Evolutionary conservation across 2,888 invertebrate genomes (phyloP), one percentile per base, ranked within the genome.

Genomic region (Drosophila mimetica): DNA sequence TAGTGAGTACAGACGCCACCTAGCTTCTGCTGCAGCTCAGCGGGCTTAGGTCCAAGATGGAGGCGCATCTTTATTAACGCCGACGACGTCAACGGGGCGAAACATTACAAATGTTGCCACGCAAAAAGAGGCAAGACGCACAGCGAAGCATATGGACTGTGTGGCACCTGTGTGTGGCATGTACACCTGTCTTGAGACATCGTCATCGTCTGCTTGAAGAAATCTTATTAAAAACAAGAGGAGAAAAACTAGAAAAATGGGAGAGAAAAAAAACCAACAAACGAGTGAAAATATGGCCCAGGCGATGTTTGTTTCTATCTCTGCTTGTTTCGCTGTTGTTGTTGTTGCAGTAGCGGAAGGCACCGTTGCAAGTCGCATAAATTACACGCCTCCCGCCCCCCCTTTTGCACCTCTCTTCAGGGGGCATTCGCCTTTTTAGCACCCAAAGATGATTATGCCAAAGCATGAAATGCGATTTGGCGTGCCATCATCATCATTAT

Each of bases 311-410:
- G 61, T 70, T 75, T 74, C 52, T 57, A 63, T 75, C 32, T 44
- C 20, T 44, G 47, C 44, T 42, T 76, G 60, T 22, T 71, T 14
- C 72, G 57, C 60, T 72, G 74, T 66, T 77, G 77, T 14, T 75
- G 57, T 63, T 72, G 74, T 66, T 77, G 77, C 75, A 64, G 70
- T 80, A 85, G 82, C 86, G 72, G 86, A 86, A 82, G 79, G 72
- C 86, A 88, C 83, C 88, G 88, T 86, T 83, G 82, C 86, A 85
- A 82, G 72, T 82, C 86, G 88, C 88, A 83, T 83, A 83, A 86
- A 88, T 83, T 83, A 83, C 79, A 63, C 50, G 11, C 22, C n/a
- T 13, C 25, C 20, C 32, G 7, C 13, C 8, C 16, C 16, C 30
- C 70, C 72, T 59, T 60, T 54, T 64, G 70, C 70, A 63, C 53